Conservation (phyloP, 2,113 vertebrate genomes). For the Hyla sarda region DNA sequence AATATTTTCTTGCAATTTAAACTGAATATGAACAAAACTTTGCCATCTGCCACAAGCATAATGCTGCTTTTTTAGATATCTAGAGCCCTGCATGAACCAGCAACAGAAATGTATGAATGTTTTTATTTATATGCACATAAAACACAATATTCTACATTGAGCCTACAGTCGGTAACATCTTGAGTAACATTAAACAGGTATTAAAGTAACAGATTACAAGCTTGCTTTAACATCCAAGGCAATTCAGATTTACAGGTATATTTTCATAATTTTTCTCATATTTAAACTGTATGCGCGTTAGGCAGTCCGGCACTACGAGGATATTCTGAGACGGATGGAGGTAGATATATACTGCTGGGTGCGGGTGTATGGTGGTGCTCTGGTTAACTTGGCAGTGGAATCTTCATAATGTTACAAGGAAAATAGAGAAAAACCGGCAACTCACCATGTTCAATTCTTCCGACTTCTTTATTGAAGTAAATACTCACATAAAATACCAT, state of each 20-base stretch:
- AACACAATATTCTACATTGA: neutral
- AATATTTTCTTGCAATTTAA: constrained; percentile 69
- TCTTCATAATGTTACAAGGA: no score
- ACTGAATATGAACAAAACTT: constrained; percentile 66
- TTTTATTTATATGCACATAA: constrained; percentile 22
- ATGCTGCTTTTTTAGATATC: constrained; percentile 7
- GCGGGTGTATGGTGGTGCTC: no score
- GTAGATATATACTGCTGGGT: no score
- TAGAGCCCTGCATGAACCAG: neutral
- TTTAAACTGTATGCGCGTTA: neutral
- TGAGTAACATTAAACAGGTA: neutral
- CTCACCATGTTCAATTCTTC: no score
- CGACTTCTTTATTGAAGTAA: no score
- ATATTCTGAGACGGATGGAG: no score
- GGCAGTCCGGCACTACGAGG: no score
- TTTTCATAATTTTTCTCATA: neutral
- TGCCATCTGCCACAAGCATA: constrained; percentile 67
- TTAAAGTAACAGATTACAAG: neutral
- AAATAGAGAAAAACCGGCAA: no score
- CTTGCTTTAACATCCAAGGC: neutral
- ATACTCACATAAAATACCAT: no score
- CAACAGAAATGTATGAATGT: neutral
- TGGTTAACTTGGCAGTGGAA: no score
- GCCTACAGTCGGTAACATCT: neutral
- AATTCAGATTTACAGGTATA: neutral